Evolutionary conservation across 2,888 invertebrate genomes (phyloP), one percentile per base, ranked within the genome.

Genomic region (Parascotia fuliginaria): DNA sequence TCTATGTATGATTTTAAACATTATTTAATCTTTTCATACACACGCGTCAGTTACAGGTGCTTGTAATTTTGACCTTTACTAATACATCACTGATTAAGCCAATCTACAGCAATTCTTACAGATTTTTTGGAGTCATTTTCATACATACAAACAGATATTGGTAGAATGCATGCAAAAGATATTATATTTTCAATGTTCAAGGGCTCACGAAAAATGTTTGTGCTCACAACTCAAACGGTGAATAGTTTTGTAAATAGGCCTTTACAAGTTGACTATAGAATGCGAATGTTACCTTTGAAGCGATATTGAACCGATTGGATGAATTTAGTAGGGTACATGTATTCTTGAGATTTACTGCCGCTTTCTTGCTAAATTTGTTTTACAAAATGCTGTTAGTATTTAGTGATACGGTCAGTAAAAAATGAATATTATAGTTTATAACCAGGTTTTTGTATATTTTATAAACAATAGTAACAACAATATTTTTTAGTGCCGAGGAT

Each of bases 271-370:
- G 19, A 11, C 34, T 9, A 22, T 45, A 0, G 43, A 32, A 56
- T 61, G 15, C n/a, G 47, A 63, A 56, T 53, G 31, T 57, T 57
- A 54, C 46, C 24, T 61, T 65, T 51, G 32, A 47, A 31, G 38
- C 36, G 40, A 19, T 28, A 38, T 38, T 28, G 33, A 52, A 39
- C 14, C 29, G 14, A 36, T 42, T 12, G 14, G 5, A 29, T 37
- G 37, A 51, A 37, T 56, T 46, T 42, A 46, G 43, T 46, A 15
- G n/a, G 28, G 55, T 34, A 39, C 33, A 40, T 46, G 27, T 57
- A 36, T 48, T 39, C 29, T 40, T 16, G 5, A 31, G 22, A 42
- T 51, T 55, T 60, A 42, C 37, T 24, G 19, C 4, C 29, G 28
- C 39, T 51, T 55, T 65, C 40, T 33, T 24, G 19, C 51, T 9